Conservation (phyloP, 2,888 invertebrate species). For the Nysson spinosus region DNA sequence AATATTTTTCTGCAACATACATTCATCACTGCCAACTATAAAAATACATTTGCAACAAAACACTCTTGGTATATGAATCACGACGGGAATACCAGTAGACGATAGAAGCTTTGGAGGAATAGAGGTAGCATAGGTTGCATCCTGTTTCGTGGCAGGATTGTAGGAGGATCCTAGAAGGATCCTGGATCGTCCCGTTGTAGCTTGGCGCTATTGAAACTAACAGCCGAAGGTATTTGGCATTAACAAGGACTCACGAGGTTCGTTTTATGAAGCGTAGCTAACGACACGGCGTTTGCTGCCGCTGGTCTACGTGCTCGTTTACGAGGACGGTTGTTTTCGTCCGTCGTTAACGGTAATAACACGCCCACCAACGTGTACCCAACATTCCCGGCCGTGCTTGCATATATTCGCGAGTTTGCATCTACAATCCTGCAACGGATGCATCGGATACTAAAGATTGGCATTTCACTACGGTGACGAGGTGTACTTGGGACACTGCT, state of each 20-base stretch:
- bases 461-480: neutral
- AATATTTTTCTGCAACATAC: no score
- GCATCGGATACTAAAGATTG: neutral
- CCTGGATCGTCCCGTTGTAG: neutral
- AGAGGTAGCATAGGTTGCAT: no score
- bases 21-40: no score
- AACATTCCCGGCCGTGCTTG: no score
- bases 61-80: no score
- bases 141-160: no score
- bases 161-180: no score
- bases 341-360: constrained; percentile 56
- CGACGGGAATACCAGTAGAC: no score
- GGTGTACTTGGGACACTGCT: no score
- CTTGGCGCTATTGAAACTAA: constrained; percentile 55
- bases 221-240: constrained; percentile 58
- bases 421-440: neutral
- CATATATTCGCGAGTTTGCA: no score
- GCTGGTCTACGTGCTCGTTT: constrained; percentile 44
- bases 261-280: constrained; percentile 60
- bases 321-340: constrained; percentile 55
- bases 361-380: constrained; percentile 13
- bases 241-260: constrained; percentile 60
- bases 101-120: no score
- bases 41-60: no score
- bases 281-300: constrained; percentile 35